Percentiles rank a stretch among this genome's conserved stretches.
These are phyloP conservation scores for Amia ocellicauda DNA, from an alignment of 2,113 vertebrate genomes.

Conservation along the genomic window DNA sequence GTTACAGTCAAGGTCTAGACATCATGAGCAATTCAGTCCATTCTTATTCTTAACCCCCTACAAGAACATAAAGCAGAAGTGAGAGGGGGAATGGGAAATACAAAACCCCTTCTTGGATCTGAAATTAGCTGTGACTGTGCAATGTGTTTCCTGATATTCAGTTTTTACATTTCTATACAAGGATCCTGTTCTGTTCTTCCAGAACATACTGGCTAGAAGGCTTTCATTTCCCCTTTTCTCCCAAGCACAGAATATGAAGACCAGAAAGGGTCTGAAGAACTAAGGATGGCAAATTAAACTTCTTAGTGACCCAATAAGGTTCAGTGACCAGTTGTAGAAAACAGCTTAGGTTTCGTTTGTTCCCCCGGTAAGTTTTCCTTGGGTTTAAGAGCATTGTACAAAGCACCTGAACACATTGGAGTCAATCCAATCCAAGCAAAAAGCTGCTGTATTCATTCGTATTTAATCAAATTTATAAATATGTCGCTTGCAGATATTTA, in stretches of 20 bases:
- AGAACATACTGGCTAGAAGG: not conserved
- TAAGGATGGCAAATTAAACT: not conserved
- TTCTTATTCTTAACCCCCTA: not conserved
- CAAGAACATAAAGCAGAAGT: conserved; percentile 43
- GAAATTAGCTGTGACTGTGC: conserved; percentile 24
- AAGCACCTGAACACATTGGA: too few species aligned
- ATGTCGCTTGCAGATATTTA: too few species aligned
- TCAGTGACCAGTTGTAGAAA: not conserved
- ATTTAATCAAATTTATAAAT: too few species aligned
- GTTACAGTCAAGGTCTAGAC: too few species aligned
- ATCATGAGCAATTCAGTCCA: not conserved
- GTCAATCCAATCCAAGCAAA: too few species aligned
- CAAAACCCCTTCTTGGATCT: conserved; percentile 25
- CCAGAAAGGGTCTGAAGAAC: not conserved
- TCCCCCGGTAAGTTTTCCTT: too few species aligned
- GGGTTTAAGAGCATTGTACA: not conserved
- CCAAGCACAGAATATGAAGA: not conserved
- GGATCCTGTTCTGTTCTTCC: conserved; percentile 24
- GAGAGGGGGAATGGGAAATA: conserved; percentile 30
- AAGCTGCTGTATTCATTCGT: too few species aligned
- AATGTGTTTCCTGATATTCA: conserved; percentile 63
- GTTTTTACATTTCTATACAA: conserved; percentile 8
- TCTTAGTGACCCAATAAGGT: not conserved
- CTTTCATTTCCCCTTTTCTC: conserved; percentile 28
- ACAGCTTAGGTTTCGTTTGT: too few species aligned